Evolutionary conservation across 2,888 invertebrate species (phyloP).

Genomic region (Himalopsyche tibetana): DNA sequence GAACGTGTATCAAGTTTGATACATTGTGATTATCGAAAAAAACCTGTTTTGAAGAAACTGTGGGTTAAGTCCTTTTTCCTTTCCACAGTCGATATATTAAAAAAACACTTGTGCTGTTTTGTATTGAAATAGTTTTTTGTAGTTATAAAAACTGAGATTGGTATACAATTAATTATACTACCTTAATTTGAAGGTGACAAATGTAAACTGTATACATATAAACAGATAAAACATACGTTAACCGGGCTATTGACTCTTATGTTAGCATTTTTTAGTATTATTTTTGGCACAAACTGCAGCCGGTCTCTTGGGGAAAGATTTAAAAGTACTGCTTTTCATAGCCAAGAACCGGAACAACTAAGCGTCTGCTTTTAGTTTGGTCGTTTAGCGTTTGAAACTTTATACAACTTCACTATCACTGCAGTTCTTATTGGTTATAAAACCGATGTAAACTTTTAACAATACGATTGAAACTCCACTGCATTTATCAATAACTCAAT

Average conservation of each 20-base stretch:
- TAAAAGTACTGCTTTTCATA: constrained; percentile 8
- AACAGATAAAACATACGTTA: not conserved
- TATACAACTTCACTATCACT: not conserved
- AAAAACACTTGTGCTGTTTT: too few species aligned
- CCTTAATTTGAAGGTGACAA: not conserved
- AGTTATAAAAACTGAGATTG: too few species aligned
- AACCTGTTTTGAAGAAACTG: too few species aligned
- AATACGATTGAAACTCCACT: too few species aligned
- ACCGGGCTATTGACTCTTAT: not conserved
- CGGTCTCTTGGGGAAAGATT: not conserved
- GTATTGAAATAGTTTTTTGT: too few species aligned
- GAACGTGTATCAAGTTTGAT: too few species aligned
- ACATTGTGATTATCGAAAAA: too few species aligned
- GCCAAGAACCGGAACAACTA: constrained; percentile 24
- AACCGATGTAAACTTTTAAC: too few species aligned
- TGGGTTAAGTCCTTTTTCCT: too few species aligned
- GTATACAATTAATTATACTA: too few species aligned
- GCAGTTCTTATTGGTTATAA: not conserved
- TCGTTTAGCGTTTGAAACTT: constrained; percentile 22
- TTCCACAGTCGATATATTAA: too few species aligned
- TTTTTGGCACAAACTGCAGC: not conserved
- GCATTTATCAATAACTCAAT: too few species aligned
- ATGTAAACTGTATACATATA: not conserved
- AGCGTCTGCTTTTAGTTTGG: not conserved
- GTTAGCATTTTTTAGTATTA: not conserved